phyloP scores from a whole-genome alignment of 1,140 invertebrate species.

The Neotoxoptera formosana region DNA sequence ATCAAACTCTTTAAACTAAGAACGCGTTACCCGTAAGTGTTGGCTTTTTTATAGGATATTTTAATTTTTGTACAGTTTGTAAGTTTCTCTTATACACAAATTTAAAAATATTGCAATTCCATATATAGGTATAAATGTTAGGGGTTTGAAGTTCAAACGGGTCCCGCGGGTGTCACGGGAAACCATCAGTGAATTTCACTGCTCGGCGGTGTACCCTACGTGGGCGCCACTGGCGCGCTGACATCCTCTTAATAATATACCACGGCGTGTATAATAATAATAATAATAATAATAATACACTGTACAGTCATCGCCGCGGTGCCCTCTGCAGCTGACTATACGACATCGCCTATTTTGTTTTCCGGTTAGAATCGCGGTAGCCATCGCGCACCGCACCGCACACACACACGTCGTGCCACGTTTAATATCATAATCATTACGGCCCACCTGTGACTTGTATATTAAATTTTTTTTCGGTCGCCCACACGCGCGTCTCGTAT shows the following conservation, averaged over 20 bases:
- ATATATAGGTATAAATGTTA: too few species aligned
- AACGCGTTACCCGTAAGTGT: too few species aligned
- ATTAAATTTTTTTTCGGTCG: neutral
- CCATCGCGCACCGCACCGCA: neutral
- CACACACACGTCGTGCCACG: neutral
- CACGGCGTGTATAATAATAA: neutral
- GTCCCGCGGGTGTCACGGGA: too few species aligned
- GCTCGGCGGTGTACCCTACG: too few species aligned
- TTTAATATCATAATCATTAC: neutral
- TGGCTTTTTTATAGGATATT: too few species aligned
- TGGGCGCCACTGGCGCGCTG: too few species aligned
- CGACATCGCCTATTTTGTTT: neutral
- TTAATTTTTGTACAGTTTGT: too few species aligned
- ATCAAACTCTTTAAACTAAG: too few species aligned
- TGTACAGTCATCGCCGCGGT: neutral
- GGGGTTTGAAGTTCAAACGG: too few species aligned
- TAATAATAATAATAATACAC: neutral
- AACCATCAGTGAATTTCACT: too few species aligned
- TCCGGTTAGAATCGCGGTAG: neutral
- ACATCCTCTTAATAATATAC: neutral
- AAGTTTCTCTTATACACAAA: too few species aligned
- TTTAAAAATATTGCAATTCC: too few species aligned
- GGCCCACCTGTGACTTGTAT: neutral
- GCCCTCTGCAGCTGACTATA: neutral
- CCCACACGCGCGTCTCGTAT: neutral